Base-by-base conservation (phyloP, 1,140 invertebrate species). In the Tetranychus cinnabarinus region DNA sequence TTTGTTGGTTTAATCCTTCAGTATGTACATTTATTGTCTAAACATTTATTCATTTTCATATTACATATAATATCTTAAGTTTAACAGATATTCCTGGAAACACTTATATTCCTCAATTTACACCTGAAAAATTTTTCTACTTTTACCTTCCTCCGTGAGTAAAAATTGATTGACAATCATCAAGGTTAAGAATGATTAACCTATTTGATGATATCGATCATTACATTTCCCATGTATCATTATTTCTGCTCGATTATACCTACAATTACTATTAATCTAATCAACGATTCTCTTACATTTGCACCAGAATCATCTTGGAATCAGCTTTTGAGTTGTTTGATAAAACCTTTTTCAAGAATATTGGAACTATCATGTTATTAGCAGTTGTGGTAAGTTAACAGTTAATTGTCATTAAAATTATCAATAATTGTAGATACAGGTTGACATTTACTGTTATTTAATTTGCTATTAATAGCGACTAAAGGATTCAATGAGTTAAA, bases 391-490 rank as follows among this genome's bases (percentile, higher is more conserved):
- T 52, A 23, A 52, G 50, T 52, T 42, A 42, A 42, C 5, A 6
- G 39, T 42, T 42, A 42, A 42, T 10, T 80, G 69, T 78, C 77
- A 67, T 23, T 23, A 23, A 23, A 23, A 23, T 23, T 23, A 23
- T 23, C 23, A 23, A 23, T 0, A 23, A 23, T 23, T 23, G 23
- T 23, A 23, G 23, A 23, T 23, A 23, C 23, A 23, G 23, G 23
- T 23, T 23, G 23, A 23, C 23, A 23, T 23, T 23, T 23, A 23
- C 23, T 23, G 23, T 23, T 23, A 23, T 23, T 23, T 23, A 66
- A 31, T 12, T 23, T 35, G 13, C 8, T 2, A 34, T 3, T 34
- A 50, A 47, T 5, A 13, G 5, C 23, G 5, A 52, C n/a, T 8
- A 52, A 8, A 42, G 10, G 39, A 6, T 42, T 42, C 39, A 42